Base-by-base conservation (phyloP, 2,888 invertebrate species). In the Drosophila eohydei region DNA sequence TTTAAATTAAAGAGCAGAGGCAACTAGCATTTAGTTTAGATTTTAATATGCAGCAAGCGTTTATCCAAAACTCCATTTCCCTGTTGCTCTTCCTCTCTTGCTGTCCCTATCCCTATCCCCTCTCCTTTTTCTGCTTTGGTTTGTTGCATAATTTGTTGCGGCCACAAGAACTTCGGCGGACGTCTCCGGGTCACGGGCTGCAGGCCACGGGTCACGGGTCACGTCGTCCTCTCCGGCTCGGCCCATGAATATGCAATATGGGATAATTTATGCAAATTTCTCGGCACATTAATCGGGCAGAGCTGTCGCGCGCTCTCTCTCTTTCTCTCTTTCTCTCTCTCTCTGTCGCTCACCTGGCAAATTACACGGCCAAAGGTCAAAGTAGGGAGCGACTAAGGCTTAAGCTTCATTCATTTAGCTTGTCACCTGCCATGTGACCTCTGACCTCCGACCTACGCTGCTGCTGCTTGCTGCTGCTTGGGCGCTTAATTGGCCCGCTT, bases 231-330 rank as follows among this genome's bases (percentile, higher is more conserved):
- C 50, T 52, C 38, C 43, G 61, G 81, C 72, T 71, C 75, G 78
- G 54, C 9, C 52, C 89, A 92, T 92, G 92, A 93, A 92, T 93
- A 92, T 92, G 91, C 92, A 92, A 91, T 91, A 83, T 88, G 92
- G 92, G 92, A 93, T 93, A 93, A 93, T 93, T 92, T 93, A 93
- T 93, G 92, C 82, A 92, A 93, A 93, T 92, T 91, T 78, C 75
- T 63, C 36, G 88, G 74, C 85, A 83, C 88, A 91, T 92, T 92
- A 92, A 92, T 92, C 90, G 91, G 89, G 92, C 85, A 83, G 61
- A 40, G 72, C 50, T 40, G 16, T 50, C 14, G 28, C 40, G 5
- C 44, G 9, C 52, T 8, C 36, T 34, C 36, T 52, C 34, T 14
- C 26, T 26, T 12, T 36, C 36, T 36, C 32, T 12, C 16, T 11